phyloP scores from a whole-genome alignment of 30 jellyfish, hydroid and myxozoan genomes.

The Turritopsis dohrnii region DNA sequence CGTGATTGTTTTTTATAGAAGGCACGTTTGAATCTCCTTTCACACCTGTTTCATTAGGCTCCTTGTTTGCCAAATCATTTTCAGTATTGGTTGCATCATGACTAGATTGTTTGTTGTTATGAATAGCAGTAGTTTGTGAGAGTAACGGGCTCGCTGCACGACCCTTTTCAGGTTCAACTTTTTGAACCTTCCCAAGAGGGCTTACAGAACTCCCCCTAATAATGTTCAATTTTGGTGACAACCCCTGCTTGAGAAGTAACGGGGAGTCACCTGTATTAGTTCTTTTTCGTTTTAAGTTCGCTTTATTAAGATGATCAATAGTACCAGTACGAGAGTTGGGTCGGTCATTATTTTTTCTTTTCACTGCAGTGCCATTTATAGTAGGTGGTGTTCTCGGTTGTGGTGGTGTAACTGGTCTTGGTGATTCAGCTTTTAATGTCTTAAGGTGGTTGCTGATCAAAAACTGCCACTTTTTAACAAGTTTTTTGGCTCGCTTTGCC shows the following conservation, averaged over 20 bases:
- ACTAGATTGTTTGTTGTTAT: neutral
- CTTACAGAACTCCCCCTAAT: neutral
- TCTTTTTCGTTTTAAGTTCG: slow-evolving; percentile 48
- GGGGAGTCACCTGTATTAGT: slow-evolving; percentile 31
- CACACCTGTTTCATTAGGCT: neutral
- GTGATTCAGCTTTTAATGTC: slow-evolving; percentile 41
- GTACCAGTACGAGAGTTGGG: slow-evolving; percentile 34
- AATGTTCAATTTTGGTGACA: neutral
- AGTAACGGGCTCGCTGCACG: neutral
- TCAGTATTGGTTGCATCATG: neutral
- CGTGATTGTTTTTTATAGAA: slow-evolving; percentile 9
- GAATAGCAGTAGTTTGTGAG: neutral
- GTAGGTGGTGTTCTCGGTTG: slow-evolving; percentile 37
- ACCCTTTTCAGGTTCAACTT: neutral
- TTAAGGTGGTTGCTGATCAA: slow-evolving; percentile 73
- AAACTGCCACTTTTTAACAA: slow-evolving; percentile 80
- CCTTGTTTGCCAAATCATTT: neutral
- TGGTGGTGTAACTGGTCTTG: slow-evolving; percentile 19
- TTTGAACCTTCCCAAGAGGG: neutral
- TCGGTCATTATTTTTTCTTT: slow-evolving; percentile 28
- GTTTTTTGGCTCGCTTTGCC: slow-evolving; percentile 79
- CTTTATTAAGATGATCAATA: slow-evolving; percentile 36
- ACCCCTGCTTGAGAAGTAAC: neutral
- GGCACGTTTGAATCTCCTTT: slow-evolving; percentile 30
- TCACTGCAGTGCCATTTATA: slow-evolving; percentile 42